Conservation (phyloP, 2,888 invertebrate genomes). For the Drosophila anomalata region DNA sequence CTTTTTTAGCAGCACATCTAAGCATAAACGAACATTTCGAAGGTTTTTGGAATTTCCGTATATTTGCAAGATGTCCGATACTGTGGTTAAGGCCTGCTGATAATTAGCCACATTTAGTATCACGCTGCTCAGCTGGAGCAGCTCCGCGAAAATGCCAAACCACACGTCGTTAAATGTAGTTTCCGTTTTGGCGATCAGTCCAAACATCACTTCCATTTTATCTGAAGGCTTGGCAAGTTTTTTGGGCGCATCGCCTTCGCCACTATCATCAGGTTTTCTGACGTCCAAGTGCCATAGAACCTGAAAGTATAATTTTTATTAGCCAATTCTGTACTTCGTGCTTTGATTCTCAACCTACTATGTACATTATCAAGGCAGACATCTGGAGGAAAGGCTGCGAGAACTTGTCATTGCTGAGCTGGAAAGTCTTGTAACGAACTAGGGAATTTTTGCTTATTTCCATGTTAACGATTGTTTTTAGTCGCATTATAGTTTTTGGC, state of each 20-base stretch:
- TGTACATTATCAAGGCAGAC: constrained; percentile 71
- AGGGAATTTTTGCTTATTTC: constrained; percentile 74
- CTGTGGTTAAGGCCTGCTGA: constrained; percentile 58
- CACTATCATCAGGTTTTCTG: not conserved
- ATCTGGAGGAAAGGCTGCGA: constrained; percentile 71
- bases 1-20: constrained; percentile 60
- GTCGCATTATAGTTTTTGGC: constrained; percentile 70
- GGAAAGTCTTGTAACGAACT: constrained; percentile 56
- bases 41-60: constrained; percentile 68
- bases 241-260: constrained; percentile 4
- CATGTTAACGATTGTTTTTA: constrained; percentile 73
- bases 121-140: constrained; percentile 61
- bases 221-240: constrained; percentile 69
- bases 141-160: constrained; percentile 77
- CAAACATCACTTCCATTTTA: constrained; percentile 66
- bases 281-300: constrained; percentile 67
- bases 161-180: constrained; percentile 74
- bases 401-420: constrained; percentile 59
- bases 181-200: constrained; percentile 55
- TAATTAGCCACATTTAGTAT: constrained; percentile 75
- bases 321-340: not conserved
- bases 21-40: constrained; percentile 63
- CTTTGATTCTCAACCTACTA: constrained; percentile 61
- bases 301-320: constrained; percentile 41
- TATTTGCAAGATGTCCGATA: constrained; percentile 57